phyloP scores from a whole-genome alignment of 2,888 invertebrate species.

The Cryptocephalus primarius region DNA sequence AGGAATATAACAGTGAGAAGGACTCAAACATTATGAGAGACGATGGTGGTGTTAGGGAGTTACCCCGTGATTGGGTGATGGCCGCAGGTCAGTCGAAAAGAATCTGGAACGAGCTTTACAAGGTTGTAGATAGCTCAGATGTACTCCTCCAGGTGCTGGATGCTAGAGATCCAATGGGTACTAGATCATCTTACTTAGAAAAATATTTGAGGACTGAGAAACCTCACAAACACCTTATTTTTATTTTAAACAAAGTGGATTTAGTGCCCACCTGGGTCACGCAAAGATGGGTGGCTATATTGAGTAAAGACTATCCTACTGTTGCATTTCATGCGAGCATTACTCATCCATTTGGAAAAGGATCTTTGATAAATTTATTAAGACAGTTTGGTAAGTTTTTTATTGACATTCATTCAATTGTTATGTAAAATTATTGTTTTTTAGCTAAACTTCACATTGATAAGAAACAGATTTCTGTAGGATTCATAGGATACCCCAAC shows the following conservation, averaged over 20 bases:
- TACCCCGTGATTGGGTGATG: constrained; percentile 88
- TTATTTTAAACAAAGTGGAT: constrained; percentile 94
- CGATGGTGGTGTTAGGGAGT: constrained; percentile 67
- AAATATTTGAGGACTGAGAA: constrained; percentile 90
- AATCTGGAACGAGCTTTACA: constrained; percentile 98
- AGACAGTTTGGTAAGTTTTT: constrained; percentile 65
- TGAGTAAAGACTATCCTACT: constrained; percentile 93
- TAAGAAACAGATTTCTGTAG: constrained; percentile 97
- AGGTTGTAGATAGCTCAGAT: constrained; percentile 98
- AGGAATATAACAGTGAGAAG: constrained; percentile 68
- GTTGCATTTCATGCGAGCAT: constrained; percentile 98
- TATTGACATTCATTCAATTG: background rate
- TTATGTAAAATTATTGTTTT: constrained; percentile 5
- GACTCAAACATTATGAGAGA: constrained; percentile 78
- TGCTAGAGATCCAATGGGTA: constrained; percentile 95
- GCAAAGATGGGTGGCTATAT: constrained; percentile 91
- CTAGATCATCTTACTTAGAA: constrained; percentile 85
- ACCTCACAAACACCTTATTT: constrained; percentile 92
- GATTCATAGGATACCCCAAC: constrained; percentile 98
- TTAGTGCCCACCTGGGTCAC: constrained; percentile 97
- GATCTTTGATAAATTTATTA: constrained; percentile 88
- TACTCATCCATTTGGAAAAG: constrained; percentile 97
- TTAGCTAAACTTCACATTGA: constrained; percentile 76
- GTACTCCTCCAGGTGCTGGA: constrained; percentile 93
- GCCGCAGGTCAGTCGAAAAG: constrained; percentile 91